Evolutionary conservation across 2,113 vertebrate genomes (phyloP).

Genomic region (chimpanzee (Pan troglodytes)): NHGRI_mPanTro3-v2.1_pri NC_072414.2:61541501-61542000

Average conservation of each 20-base stretch:
- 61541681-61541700: neutral
- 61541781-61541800: neutral
- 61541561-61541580: neutral
- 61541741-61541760: neutral
- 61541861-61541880: constrained; percentile 56
- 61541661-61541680: too few species aligned
- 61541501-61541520: neutral
- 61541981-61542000: constrained; percentile 68
- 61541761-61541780: neutral
- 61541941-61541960: constrained; percentile 33
- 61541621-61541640: neutral
- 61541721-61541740: neutral
- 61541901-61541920: neutral
- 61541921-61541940: neutral
- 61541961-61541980: neutral
- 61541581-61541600: neutral
- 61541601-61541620: neutral
- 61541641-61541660: neutral
- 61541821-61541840: neutral
- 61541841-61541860: neutral
- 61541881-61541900: neutral
- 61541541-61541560: accelerated
- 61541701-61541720: neutral
- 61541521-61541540: neutral
- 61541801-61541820: constrained; percentile 44